Conservation (phyloP, 2,888 invertebrate genomes). For the Epinotia bilunana region DNA sequence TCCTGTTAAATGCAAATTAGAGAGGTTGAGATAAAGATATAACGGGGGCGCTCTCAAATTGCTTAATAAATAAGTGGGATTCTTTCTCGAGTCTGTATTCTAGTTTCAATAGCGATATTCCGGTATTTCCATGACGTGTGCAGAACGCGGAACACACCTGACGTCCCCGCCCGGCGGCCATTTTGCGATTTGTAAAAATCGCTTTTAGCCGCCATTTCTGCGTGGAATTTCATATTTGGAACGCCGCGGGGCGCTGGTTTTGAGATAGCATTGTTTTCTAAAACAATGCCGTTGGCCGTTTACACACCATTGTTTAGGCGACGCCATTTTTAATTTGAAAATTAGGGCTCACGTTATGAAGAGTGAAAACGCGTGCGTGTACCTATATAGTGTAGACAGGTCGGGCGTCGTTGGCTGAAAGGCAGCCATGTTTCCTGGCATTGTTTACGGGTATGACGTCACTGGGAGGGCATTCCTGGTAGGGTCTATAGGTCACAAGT, state of each 20-base stretch:
- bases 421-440: conserved; percentile 34
- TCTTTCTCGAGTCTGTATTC: conserved; percentile 5
- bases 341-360: conserved; percentile 68
- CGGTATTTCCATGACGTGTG: conserved; percentile 53
- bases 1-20: conserved; percentile 76
- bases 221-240: conserved; percentile 82
- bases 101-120: conserved; percentile 14
- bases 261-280: conserved; percentile 80
- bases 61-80: conserved; percentile 57
- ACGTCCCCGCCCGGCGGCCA: conserved; percentile 77
- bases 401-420: conserved; percentile 19
- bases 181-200: conserved; percentile 77
- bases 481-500: conserved; percentile 13
- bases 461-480: conserved; percentile 6
- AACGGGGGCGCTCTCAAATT: conserved; percentile 60
- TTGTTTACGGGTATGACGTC: conserved; percentile 20
- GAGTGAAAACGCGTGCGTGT: conserved; percentile 46
- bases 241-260: conserved; percentile 77
- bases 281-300: conserved; percentile 80
- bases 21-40: conserved; percentile 68
- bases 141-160: conserved; percentile 64
- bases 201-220: conserved; percentile 81
- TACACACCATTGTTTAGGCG: conserved; percentile 71
- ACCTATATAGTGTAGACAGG: not conserved
- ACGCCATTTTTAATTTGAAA: conserved; percentile 78